These are phyloP conservation scores for Shinisaurus crocodilurus DNA, from an alignment of 2,113 vertebrate genomes.

Conservation along the genomic window DNA sequence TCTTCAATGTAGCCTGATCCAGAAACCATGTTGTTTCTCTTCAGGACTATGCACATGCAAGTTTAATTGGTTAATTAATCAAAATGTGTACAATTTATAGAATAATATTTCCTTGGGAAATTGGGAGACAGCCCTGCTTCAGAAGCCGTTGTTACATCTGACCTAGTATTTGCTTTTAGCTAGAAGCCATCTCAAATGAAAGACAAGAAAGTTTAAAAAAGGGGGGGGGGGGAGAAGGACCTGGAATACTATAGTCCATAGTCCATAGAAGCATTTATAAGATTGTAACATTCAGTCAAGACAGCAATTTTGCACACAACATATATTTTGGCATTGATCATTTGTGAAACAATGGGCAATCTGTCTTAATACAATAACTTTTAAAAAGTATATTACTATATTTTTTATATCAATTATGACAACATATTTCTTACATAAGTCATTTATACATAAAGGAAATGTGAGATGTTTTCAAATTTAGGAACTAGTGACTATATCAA, in stretches of 20 bases:
- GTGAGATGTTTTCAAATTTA: not conserved
- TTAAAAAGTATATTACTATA: not conserved
- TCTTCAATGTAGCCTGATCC: not conserved
- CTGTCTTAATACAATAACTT: not conserved
- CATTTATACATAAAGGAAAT: not conserved
- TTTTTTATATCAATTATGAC: not conserved
- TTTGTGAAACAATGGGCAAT: not conserved
- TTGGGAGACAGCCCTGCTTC: not conserved
- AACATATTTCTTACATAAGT: not conserved
- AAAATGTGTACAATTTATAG: no score
- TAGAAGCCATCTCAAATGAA: no score
- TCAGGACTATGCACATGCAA: not conserved
- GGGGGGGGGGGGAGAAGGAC: no score
- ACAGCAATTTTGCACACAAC: not conserved
- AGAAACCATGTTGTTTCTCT: not conserved
- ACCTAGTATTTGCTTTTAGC: not conserved
- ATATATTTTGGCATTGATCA: no score
- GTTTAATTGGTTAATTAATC: no score
- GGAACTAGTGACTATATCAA: not conserved
- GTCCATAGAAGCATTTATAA: no score
- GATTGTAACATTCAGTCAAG: not conserved
- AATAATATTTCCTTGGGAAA: not conserved
- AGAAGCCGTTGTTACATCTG: not conserved
- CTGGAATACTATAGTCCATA: no score
- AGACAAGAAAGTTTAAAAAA: no score